Base-by-base conservation (phyloP, 2,888 invertebrate genomes). In the Phlogophora meticulosa region DNA sequence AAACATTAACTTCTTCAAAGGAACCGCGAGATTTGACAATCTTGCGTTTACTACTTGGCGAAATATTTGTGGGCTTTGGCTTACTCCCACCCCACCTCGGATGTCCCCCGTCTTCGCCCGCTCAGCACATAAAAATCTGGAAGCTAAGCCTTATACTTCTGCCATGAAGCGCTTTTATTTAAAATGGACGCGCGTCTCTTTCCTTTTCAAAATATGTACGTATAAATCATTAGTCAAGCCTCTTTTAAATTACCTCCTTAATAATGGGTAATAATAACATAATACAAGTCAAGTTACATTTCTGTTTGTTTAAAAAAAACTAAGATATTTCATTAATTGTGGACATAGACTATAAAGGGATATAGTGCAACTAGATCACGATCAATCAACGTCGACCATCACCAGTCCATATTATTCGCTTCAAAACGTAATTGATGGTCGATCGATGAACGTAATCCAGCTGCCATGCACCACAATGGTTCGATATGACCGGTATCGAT, bases 191-290 rank as follows among this genome's bases (percentile, higher is more conserved):
- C 51, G 10, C 43, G 43, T 62, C 59, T 24, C 22, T 24, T 24
- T 46, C 24, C 11, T 46, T 13, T 40, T 9, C 22, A 64, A 56
- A 34, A 64, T 64, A 53, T 51, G 58, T 78, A 81, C 51, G 53
- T 76, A 70, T 66, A 61, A 49, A 42, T 53, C 10, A 77, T 57
- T 43, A 56, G 22, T 53, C 48, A 76, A 80, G 80, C 76, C 81
- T 75, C 75, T 74, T 67, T 53, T 15, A 28, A 45, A 66, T 55
- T 34, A 61, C 60, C 43, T 32, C 40, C 46, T 20, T 40, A 32
- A 24, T 36, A 1, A 15, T 22, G 28, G 52, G 15, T 57, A 68
- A 68, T 38, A 24, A 66, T 32, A 61, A 43, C 11, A 43, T 13
- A 51, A 58, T 46, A 51, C 24, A 65, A 52, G 22, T 40, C 7